Base-by-base conservation (phyloP, 2,888 invertebrate species). In the Drosophila anceps region DNA sequence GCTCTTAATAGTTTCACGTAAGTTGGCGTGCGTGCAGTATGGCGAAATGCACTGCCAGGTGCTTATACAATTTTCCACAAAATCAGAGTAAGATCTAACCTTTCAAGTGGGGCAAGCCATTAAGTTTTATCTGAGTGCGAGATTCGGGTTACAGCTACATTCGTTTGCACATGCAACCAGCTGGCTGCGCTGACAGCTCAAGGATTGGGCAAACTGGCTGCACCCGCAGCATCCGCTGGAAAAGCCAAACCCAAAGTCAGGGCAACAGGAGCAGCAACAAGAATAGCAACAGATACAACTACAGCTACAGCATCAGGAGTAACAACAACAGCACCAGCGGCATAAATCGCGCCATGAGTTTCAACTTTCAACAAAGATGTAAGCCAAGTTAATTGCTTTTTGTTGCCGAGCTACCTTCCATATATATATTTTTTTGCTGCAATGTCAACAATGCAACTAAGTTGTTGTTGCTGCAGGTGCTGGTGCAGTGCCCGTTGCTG, bases 371-470 rank as follows among this genome's bases (percentile, higher is more conserved):
- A 87, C 84, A 84, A 84, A 84, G 88, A 85, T 86, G 88, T 88
- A 86, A 86, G 85, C 85, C 88, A 86, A 86, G 85, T 86, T 86
- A 86, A 86, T 86, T 86, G 85, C 85, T 85, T 86, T 86, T 85
- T 86, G 86, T 88, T 88, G 85, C 85, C 75, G 73, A 79, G 82
- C 84, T 81, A 74, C 81, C 79, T 81, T 53, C 54, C 15, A 20
- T 31, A 18, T 31, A 12, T 79, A 71, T 75, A 69, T 76, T 76
- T 76, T 70, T 70, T 64, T 69, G 65, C 59, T 71, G 88, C 86
- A 86, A 86, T 86, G 86, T 86, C 88, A 86, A 86, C 86, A 86
- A 85, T 87, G 84, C 87, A 87, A 84, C 84, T 87, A 82, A 87
- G 72, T 43, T 69, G 51, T 13, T 57, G 60, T 53, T 69, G 58